Percentiles rank a stretch among this genome's conserved stretches.
Evolutionary conservation across 2,888 invertebrate species (phyloP).

Genomic region (Drosophila gaucha): DNA sequence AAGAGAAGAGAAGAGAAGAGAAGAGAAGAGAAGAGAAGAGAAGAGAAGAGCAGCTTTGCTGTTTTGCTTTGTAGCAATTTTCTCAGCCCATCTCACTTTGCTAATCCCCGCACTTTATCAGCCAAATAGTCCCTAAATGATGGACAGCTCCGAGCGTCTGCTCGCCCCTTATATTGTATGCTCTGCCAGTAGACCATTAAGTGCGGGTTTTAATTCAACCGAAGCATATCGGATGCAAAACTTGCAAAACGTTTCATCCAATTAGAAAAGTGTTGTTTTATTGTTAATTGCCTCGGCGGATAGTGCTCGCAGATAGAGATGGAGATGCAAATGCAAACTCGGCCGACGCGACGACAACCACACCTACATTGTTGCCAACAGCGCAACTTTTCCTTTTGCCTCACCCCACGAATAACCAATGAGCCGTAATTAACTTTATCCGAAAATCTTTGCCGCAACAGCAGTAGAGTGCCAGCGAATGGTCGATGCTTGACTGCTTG

Average conservation of each 20-base stretch:
- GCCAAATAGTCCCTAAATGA: constrained; percentile 10
- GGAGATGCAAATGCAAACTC: constrained; percentile 31
- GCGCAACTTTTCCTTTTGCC: constrained; percentile 27
- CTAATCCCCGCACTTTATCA: neutral
- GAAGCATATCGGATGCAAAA: constrained; percentile 65
- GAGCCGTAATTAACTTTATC: constrained; percentile 83
- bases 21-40: neutral
- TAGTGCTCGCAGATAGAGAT: constrained; percentile 20
- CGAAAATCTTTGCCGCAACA: constrained; percentile 78
- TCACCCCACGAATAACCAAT: constrained; percentile 70
- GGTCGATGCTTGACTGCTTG: constrained; percentile 30
- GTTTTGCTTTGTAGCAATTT: no score
- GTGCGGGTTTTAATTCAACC: constrained; percentile 45
- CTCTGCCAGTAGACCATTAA: constrained; percentile 25
- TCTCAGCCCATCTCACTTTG: neutral
- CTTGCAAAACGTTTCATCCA: constrained; percentile 80
- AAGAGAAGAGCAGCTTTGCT: neutral
- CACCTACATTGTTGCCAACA: constrained; percentile 30
- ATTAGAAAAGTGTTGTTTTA: constrained; percentile 79
- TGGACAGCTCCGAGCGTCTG: neutral
- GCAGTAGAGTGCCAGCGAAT: constrained; percentile 36
- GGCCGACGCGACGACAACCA: constrained; percentile 32
- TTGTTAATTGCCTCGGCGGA: constrained; percentile 71
- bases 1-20: neutral
- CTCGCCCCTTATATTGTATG: neutral